Evolutionary conservation across 1,140 invertebrate species (phyloP).

Genomic region (Philopotamus ludificatus): DNA sequence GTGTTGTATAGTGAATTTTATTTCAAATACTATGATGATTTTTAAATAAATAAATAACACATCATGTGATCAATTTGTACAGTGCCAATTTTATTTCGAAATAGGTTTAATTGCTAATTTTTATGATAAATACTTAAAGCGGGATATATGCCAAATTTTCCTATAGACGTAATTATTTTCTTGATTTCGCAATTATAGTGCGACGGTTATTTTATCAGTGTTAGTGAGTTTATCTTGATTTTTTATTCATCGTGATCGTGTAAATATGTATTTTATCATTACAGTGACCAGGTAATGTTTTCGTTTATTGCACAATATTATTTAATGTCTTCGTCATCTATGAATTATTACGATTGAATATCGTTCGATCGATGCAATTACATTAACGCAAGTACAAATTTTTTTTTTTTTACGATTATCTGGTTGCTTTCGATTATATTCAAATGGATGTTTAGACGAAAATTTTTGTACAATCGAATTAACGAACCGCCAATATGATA

Average conservation of each 20-base stretch:
- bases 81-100: conserved; percentile 28
- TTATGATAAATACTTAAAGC: conserved; percentile 12
- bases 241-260: too few relatives aligned
- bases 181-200: neutral
- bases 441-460: neutral
- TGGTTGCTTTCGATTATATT: neutral
- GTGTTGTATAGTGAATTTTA: neutral
- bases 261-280: too few relatives aligned
- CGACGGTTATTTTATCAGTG: neutral
- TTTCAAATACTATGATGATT: conserved; percentile 4
- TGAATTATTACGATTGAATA: neutral
- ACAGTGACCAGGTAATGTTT: too few relatives aligned
- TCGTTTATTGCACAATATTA: too few relatives aligned
- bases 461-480: neutral
- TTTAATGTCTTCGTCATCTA: neutral
- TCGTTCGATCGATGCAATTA: neutral
- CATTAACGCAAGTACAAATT: too few relatives aligned
- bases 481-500: conserved; percentile 9
- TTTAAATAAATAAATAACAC: too few relatives aligned
- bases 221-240: too few relatives aligned
- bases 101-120: conserved; percentile 22
- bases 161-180: conserved; percentile 9
- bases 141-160: conserved; percentile 25
- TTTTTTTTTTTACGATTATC: neutral
- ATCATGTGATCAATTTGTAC: conserved; percentile 32